phyloP scores from a whole-genome alignment of 2,888 invertebrate species.

The Aquatica leii region DNA sequence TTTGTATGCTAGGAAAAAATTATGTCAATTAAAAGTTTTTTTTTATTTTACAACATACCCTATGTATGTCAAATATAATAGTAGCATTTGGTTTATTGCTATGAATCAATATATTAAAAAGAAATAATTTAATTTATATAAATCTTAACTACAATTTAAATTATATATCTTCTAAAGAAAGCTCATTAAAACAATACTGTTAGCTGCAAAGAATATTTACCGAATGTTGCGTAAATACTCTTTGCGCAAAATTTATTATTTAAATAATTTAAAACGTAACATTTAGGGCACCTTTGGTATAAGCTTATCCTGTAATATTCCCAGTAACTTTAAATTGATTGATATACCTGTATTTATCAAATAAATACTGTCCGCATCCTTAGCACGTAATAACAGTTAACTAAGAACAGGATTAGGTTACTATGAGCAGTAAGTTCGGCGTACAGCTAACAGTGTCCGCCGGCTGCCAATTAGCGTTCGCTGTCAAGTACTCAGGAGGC shows the following conservation, averaged over 20 bases:
- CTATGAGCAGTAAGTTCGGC: conserved; percentile 35
- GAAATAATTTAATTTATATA: conserved; percentile 42
- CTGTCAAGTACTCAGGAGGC: conserved; percentile 76
- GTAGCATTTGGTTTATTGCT: conserved; percentile 59
- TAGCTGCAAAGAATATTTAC: conserved; percentile 30
- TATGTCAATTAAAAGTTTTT: background rate
- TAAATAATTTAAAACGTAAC: conserved; percentile 62
- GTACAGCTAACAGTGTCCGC: conserved; percentile 54
- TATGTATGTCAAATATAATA: conserved; percentile 15
- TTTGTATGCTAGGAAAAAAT: conserved; percentile 7
- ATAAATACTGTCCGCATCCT: conserved; percentile 55
- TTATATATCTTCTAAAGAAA: conserved; percentile 50
- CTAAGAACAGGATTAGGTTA: conserved; percentile 49
- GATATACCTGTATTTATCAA: conserved; percentile 56
- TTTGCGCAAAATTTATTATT: conserved; percentile 25
- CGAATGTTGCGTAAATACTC: conserved; percentile 12
- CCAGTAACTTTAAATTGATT: conserved; percentile 35
- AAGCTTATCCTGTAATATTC: conserved; percentile 66
- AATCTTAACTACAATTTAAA: conserved; percentile 44
- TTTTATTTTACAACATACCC: conserved; percentile 7
- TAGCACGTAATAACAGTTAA: conserved; percentile 58
- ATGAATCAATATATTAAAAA: conserved; percentile 51
- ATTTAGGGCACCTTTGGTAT: conserved; percentile 88
- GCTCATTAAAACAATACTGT: conserved; percentile 51
- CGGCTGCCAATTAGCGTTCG: conserved; percentile 64